phyloP scores from a whole-genome alignment of 1,140 invertebrate species.

The Magallana ariakensis region DNA sequence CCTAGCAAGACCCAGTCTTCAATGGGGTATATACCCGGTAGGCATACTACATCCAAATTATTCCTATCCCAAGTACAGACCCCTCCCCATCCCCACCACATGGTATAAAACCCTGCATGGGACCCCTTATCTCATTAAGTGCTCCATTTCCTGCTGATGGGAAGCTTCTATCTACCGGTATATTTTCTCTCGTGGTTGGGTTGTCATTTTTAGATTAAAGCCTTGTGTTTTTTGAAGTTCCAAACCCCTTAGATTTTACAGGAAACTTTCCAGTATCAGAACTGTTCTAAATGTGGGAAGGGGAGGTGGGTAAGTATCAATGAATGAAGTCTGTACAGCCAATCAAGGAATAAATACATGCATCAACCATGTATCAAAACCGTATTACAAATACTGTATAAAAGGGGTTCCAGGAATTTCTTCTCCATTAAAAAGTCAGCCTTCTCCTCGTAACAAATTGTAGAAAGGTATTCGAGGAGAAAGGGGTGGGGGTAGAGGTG shows the following conservation, averaged over 20 bases:
- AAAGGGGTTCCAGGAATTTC: too few relatives aligned
- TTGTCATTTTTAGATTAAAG: not conserved
- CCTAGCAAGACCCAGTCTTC: too few relatives aligned
- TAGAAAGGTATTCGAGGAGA: too few relatives aligned
- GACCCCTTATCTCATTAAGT: slow-evolving; percentile 5
- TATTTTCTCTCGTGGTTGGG: slow-evolving; percentile 1
- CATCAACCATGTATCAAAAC: too few relatives aligned
- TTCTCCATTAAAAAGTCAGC: too few relatives aligned
- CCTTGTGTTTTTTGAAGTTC: slow-evolving; percentile 1
- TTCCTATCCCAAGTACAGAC: not conserved
- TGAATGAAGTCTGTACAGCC: not conserved
- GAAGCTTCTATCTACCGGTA: not conserved
- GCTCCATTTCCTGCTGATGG: slow-evolving; percentile 23
- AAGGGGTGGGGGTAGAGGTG: too few relatives aligned
- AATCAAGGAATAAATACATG: not conserved
- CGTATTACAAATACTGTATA: too few relatives aligned
- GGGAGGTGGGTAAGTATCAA: not conserved
- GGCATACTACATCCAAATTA: not conserved
- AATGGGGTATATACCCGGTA: too few relatives aligned
- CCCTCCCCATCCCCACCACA: not conserved
- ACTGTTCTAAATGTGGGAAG: not conserved
- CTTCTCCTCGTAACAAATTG: too few relatives aligned
- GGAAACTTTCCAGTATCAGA: not conserved
- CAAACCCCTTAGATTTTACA: not conserved
- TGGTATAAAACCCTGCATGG: not conserved